A percentile compares a stretch with the other conserved stretches of the same genome.
Conservation (phyloP, 2,888 invertebrate genomes). For the Cecidostiba fungosa region DNA sequence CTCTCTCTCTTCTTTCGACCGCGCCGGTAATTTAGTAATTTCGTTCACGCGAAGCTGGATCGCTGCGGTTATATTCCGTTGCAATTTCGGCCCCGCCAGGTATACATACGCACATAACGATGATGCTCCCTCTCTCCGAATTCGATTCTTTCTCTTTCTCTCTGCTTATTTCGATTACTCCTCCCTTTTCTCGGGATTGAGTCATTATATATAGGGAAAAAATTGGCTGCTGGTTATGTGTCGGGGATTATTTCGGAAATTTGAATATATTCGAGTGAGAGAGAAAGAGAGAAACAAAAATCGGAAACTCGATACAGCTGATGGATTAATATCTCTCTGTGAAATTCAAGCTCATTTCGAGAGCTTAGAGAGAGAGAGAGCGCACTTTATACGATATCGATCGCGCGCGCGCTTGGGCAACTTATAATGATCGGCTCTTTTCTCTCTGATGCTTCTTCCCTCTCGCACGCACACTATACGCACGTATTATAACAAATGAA, state of each 20-base stretch:
- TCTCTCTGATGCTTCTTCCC: no score
- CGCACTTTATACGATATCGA: constrained; percentile 26
- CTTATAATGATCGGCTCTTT: constrained; percentile 13
- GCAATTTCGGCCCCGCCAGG: neutral
- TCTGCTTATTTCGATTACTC: constrained; percentile 4
- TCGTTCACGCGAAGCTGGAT: constrained; percentile 50
- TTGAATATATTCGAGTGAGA: neutral
- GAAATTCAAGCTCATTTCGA: constrained; percentile 46
- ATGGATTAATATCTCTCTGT: constrained; percentile 30
- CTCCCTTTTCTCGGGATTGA: constrained; percentile 4
- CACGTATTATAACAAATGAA: constrained; percentile 38
- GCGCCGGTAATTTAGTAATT: constrained; percentile 58
- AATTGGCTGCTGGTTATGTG: neutral
- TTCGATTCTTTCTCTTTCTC: constrained; percentile 3
- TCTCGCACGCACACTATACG: neutral
- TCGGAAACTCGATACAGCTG: constrained; percentile 2
- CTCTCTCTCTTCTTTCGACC: neutral
- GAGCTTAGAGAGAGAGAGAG: neutral
- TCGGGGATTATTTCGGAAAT: neutral
- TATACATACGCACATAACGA: neutral
- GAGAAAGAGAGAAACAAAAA: no score
- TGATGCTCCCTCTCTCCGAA: neutral
- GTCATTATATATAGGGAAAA: neutral
- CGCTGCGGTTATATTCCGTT: constrained; percentile 34
- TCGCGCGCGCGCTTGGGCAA: constrained; percentile 26